Evolutionary conservation across 2,888 invertebrate species (phyloP), one percentile per base, ranked within the genome.

Genomic region (Bimastos eiseni): DNA sequence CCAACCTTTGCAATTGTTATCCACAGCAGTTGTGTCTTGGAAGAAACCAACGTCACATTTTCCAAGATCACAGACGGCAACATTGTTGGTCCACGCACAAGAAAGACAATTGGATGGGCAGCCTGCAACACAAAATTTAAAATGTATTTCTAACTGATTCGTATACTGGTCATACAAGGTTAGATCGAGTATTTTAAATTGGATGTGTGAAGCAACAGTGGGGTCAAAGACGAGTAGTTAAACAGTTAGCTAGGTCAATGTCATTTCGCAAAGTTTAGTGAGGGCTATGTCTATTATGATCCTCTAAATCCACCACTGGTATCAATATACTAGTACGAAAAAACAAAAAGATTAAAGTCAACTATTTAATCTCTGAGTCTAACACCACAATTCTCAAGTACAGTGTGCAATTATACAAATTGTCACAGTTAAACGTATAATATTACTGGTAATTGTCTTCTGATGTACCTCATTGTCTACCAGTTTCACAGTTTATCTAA

Each of bases 11-110:
- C 90, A 89, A 37, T 36, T 38, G 33, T 49, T 55, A 13, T 33
- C 70, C 5, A 86, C 30, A 33, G 83, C 33, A 21, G 36, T 41
- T n/a, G 90, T 83, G 41, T 84, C 90, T 84, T 90, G 90, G 38
- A 90, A 83, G 86, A 83, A 90, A 41, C 44, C 44, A 11, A 44
- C 36, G 24, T 44, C 38, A 38, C 90, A 90, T 84, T 33, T 83
- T 24, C 90, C 90, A 13, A 44, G 33, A 84, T 44, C 44, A 33
- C 90, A 90, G 38, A 84, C 84, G 6, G 84, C 83, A 19, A n/a
- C 33, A 13, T 38, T 83, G 86, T 38, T 49, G n/a, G 34, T 37
- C 83, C 38, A 84, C 5, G 84, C 30, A 83, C 90, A 90, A 15
- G 83, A 37, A 1, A 41, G 86, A 84, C 90, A 90, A 36, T 34